These are phyloP conservation scores for Argyresthia albistria DNA, from an alignment of 2,888 invertebrate genomes.

Conservation along the genomic window DNA sequence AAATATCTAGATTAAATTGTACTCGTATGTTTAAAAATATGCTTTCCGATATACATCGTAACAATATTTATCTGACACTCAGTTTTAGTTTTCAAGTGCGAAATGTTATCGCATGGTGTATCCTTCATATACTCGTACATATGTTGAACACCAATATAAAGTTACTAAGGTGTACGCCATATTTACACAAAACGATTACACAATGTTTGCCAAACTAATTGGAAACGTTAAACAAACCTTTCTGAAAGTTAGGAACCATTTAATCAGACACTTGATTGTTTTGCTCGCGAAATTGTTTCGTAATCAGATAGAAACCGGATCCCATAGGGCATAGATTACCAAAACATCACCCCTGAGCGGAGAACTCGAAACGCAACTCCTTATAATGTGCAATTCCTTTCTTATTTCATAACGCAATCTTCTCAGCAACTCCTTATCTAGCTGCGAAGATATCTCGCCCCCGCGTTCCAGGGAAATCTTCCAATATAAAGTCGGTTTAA, in stretches of 20 bases:
- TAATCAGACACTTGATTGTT: neutral
- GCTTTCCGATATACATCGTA: too few relatives aligned
- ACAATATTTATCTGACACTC: too few relatives aligned
- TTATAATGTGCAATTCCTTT: constrained; percentile 61
- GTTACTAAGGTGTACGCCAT: too few relatives aligned
- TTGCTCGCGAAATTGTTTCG: constrained; percentile 11
- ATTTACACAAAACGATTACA: too few relatives aligned
- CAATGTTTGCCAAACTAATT: too few relatives aligned
- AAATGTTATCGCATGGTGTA: too few relatives aligned
- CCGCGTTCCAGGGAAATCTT: constrained; percentile 66
- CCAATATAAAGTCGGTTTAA: constrained; percentile 74
- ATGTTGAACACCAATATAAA: too few relatives aligned
- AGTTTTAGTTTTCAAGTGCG: too few relatives aligned
- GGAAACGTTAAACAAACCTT: too few relatives aligned
- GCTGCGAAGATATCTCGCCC: constrained; percentile 67
- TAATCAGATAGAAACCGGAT: constrained; percentile 37
- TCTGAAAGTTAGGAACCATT: neutral
- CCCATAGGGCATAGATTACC: constrained; percentile 2
- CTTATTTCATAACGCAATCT: constrained; percentile 72
- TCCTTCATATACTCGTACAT: too few relatives aligned
- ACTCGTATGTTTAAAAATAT: too few relatives aligned
- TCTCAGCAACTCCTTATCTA: constrained; percentile 63
- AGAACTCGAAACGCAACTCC: constrained; percentile 45
- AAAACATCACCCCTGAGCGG: constrained; percentile 41
- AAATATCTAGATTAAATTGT: too few relatives aligned